These are phyloP conservation scores for Aulostomus chinensis DNA, from an alignment of 2,797 vertebrate species.

Conservation along the genomic window DNA sequence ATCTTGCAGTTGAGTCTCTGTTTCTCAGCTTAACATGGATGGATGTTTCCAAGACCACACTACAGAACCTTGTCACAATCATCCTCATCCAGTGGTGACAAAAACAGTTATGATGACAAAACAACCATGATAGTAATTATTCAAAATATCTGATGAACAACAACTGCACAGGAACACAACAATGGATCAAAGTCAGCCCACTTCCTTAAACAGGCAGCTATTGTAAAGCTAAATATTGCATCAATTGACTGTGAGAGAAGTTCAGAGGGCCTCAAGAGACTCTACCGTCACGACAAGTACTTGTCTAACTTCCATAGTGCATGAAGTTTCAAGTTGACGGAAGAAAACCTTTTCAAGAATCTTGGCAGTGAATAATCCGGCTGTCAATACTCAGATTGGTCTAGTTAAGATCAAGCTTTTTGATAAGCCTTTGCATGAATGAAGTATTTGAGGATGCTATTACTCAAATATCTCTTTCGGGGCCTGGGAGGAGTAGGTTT, in stretches of 20 bases:
- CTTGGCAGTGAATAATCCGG: too few species aligned
- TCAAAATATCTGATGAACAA: constrained; percentile 21
- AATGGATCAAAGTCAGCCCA: constrained; percentile 35
- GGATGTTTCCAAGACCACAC: constrained; percentile 3
- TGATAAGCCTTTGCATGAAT: too few species aligned
- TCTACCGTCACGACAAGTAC: constrained; percentile 31
- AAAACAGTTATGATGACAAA: constrained; percentile 1
- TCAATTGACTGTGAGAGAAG: constrained; percentile 57
- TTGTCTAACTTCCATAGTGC: constrained; percentile 44
- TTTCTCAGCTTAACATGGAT: background rate
- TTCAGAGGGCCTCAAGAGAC: constrained; percentile 60
- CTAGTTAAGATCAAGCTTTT: too few species aligned
- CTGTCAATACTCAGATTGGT: too few species aligned
- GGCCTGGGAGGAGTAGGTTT: too few species aligned
- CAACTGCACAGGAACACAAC: constrained; percentile 17
- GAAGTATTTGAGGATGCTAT: too few species aligned
- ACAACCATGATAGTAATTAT: background rate
- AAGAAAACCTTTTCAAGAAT: too few species aligned
- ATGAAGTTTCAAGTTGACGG: constrained; percentile 48
- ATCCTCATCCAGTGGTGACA: background rate
- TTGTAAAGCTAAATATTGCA: constrained; percentile 76
- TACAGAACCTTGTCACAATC: background rate
- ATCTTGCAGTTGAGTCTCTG: constrained; percentile 5
- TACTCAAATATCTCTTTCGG: too few species aligned
- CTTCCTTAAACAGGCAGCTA: constrained; percentile 51